A percentile compares a stretch with the other conserved stretches of the same genome.
These are phyloP conservation scores for Drusus annulatus DNA, from an alignment of 1,140 invertebrate genomes.

Conservation along the genomic window DNA sequence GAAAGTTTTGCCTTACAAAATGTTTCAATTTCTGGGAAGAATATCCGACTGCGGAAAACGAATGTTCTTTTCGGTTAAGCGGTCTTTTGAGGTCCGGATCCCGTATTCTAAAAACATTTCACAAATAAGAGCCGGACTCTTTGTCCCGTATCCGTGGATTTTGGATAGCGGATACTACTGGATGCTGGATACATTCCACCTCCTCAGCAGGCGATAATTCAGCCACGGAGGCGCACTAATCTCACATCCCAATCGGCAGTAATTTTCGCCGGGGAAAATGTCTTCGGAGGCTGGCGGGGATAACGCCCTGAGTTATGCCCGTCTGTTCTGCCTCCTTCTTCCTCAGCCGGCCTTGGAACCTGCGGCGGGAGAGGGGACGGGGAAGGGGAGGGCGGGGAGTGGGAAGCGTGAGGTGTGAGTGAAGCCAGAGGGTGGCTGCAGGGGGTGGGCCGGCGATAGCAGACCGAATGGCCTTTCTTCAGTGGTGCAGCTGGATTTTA, in stretches of 20 bases:
- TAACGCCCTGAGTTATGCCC: slow-evolving; percentile 59
- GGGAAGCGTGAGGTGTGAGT: background rate
- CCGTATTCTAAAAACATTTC: slow-evolving; percentile 1
- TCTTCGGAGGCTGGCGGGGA: slow-evolving; percentile 54
- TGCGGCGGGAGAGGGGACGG: background rate
- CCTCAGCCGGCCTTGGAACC: slow-evolving; percentile 1
- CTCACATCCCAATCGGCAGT: slow-evolving; percentile 59
- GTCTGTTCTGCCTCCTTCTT: slow-evolving; percentile 41
- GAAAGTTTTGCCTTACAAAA: no score
- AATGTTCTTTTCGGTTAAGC: no score
- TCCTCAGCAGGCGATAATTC: slow-evolving; percentile 58
- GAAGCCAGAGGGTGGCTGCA: background rate
- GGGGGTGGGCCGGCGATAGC: slow-evolving; percentile 47
- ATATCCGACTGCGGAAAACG: no score
- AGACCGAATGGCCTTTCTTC: slow-evolving; percentile 49
- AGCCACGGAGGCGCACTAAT: slow-evolving; percentile 55
- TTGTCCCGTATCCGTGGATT: slow-evolving; percentile 51
- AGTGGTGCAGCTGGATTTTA: slow-evolving; percentile 37
- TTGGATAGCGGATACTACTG: background rate
- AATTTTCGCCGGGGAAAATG: slow-evolving; percentile 57
- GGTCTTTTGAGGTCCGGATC: background rate
- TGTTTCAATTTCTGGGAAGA: no score
- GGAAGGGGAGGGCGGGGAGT: background rate
- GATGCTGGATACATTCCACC: slow-evolving; percentile 47
- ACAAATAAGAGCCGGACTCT: slow-evolving; percentile 45